Evolutionary conservation across 2,888 invertebrate genomes (phyloP), one percentile per base, ranked within the genome.

Genomic region (Drosophila aldrichi): DNA sequence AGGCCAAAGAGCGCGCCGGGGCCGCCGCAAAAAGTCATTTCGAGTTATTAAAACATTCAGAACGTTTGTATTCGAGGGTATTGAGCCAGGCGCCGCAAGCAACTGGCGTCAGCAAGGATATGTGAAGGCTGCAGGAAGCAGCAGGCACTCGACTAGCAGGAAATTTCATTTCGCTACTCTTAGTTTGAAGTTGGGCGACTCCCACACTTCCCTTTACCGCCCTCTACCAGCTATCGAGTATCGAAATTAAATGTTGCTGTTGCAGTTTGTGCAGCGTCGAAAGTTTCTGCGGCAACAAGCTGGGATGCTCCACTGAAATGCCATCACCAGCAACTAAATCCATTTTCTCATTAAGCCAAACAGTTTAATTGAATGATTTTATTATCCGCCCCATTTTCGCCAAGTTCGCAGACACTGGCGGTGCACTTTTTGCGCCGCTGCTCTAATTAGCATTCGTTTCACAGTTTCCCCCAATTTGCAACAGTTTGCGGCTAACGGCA

Each of bases 41-140:
- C 86, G 90, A 90, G 86, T 90, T 86, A 86, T 86, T 86, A 86
- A 86, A 86, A 90, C 88, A 88, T 90, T 88, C 90, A 90, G 73
- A 85, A 90, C 90, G 88, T 88, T 88, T 82, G 89, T 88, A 90
- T 84, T 77, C 75, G 64, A 70, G 72, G 65, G 59, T 70, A 74
- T 77, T 78, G 77, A 60, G 67, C 44, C 51, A 48, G 41, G 49
- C 18, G 43, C 51, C 66, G 61, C 51, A 56, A 81, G 72, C 66
- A 63, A 59, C 56, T 75, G 56, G 79, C 66, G 58, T 64, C 71
- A 70, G 88, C 60, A 84, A 73, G 79, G 75, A 86, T 87, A 82
- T 82, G 74, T 79, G 86, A 88, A 73, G 80, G 71, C 74, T 70
- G 58, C 77, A 86, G 90, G 84, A 88, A 85, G 70, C 68, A 77